Conservation (phyloP, 37 sponge, comb jelly and placozoan species). For the Spongia lamella region DNA sequence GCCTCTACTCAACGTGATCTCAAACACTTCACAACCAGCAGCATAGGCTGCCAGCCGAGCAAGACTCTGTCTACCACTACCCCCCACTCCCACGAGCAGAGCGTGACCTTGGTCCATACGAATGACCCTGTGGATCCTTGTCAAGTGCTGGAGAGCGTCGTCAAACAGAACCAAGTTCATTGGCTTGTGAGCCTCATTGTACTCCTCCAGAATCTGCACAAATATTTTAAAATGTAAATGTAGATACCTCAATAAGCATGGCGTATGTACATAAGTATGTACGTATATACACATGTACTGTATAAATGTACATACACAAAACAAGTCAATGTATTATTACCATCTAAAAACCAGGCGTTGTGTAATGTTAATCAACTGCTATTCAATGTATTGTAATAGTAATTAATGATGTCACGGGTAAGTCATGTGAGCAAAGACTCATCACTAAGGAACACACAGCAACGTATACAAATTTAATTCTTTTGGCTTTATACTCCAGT, state of each 20-base stretch:
- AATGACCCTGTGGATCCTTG: slow-evolving; percentile 89
- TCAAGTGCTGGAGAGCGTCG: slow-evolving; percentile 95
- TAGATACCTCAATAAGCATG: too few relatives aligned
- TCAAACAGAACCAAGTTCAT: slow-evolving; percentile 99
- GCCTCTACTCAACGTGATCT: slow-evolving; percentile 94
- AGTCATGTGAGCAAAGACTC: too few relatives aligned
- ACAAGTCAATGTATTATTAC: too few relatives aligned
- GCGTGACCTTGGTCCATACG: slow-evolving; percentile 96
- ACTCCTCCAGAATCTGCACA: slow-evolving; percentile 89
- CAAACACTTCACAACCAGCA: slow-evolving; percentile 98
- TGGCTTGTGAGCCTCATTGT: slow-evolving; percentile 84
- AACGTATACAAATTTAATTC: too few relatives aligned
- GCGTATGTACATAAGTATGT: neutral
- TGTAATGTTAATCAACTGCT: too few relatives aligned
- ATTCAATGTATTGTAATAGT: too few relatives aligned
- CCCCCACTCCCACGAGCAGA: slow-evolving; percentile 97
- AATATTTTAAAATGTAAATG: too few relatives aligned
- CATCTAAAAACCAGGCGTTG: too few relatives aligned
- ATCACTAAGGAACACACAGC: too few relatives aligned
- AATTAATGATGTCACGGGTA: too few relatives aligned
- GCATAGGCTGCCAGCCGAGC: slow-evolving; percentile 96
- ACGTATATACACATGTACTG: neutral
- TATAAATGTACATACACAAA: too few relatives aligned
- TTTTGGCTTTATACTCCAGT: too few relatives aligned
- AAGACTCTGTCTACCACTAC: slow-evolving; percentile 94